Evolutionary conservation across 2,797 vertebrate species (phyloP).

Genomic region (Delichon dasypus): DNA sequence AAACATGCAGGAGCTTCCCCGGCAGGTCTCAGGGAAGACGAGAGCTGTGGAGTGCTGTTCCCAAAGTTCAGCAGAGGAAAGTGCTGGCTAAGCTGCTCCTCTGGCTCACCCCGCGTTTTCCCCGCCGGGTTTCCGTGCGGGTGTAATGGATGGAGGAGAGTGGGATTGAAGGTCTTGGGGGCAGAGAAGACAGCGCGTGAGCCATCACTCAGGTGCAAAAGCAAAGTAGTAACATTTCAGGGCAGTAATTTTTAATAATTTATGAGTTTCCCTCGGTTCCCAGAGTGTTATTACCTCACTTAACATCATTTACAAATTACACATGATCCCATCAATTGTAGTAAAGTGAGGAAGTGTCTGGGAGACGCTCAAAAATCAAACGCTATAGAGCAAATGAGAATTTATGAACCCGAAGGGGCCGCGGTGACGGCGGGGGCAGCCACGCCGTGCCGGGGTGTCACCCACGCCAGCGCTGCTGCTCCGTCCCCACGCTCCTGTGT

Average conservation of each 20-base stretch:
- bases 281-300: slow-evolving; percentile 71
- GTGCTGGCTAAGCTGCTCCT: slow-evolving; percentile 37
- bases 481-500: accelerated
- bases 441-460: neutral
- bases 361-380: slow-evolving; percentile 58
- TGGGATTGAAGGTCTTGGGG: slow-evolving; percentile 20
- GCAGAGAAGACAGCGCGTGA: neutral
- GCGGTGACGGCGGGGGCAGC: neutral
- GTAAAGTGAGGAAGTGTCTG: slow-evolving; percentile 69
- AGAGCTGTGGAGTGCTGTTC: neutral
- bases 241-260: slow-evolving; percentile 66
- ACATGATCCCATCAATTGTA: slow-evolving; percentile 68
- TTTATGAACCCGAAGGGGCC: slow-evolving; percentile 24
- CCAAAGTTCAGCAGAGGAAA: neutral
- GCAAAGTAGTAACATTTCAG: slow-evolving; percentile 50
- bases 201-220: slow-evolving; percentile 53
- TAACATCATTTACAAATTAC: slow-evolving; percentile 74
- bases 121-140: neutral
- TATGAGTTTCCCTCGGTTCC: slow-evolving; percentile 55
- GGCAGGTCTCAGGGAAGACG: neutral
- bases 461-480: neutral
- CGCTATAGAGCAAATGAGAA: slow-evolving; percentile 32
- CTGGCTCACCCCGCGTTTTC: neutral
- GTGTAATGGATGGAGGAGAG: slow-evolving; percentile 7
- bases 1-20: neutral